Evolutionary conservation across 2,113 vertebrate genomes (phyloP).

Genomic region (Phoenicopterus ruber): DNA sequence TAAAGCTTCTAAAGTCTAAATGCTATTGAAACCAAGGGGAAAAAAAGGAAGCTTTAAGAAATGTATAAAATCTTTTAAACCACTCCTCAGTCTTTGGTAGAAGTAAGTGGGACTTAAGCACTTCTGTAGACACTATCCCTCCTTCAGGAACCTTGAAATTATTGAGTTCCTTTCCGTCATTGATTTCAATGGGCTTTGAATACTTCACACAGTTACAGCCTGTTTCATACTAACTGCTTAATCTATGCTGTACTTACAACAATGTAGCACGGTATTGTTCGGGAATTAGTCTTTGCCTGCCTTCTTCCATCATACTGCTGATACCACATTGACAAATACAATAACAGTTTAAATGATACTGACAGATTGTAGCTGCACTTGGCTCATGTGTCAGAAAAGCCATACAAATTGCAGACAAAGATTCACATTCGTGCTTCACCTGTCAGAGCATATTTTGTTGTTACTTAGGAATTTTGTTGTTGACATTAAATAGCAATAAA

Average conservation of each 20-base stretch:
- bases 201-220: not conserved
- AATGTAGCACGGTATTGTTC: not conserved
- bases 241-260: not conserved
- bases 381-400: not conserved
- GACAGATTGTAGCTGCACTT: not conserved
- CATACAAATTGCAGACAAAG: not conserved
- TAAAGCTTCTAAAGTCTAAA: not conserved
- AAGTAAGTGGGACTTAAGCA: not conserved
- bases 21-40: not conserved
- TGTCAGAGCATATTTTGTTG: not conserved
- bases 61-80: not conserved
- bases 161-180: not conserved
- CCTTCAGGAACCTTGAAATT: not conserved
- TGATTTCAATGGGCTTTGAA: not conserved
- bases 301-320: not conserved
- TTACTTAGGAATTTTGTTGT: not conserved
- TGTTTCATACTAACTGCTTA: not conserved
- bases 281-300: not conserved
- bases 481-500: not conserved
- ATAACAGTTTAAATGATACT: not conserved
- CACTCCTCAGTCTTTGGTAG: not conserved
- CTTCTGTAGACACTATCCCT: not conserved
- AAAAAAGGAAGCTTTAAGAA: not conserved
- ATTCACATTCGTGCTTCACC: not conserved
- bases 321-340: not conserved